Base-by-base conservation (phyloP, 1,140 invertebrate genomes). In the Drosophila nannoptera region DNA sequence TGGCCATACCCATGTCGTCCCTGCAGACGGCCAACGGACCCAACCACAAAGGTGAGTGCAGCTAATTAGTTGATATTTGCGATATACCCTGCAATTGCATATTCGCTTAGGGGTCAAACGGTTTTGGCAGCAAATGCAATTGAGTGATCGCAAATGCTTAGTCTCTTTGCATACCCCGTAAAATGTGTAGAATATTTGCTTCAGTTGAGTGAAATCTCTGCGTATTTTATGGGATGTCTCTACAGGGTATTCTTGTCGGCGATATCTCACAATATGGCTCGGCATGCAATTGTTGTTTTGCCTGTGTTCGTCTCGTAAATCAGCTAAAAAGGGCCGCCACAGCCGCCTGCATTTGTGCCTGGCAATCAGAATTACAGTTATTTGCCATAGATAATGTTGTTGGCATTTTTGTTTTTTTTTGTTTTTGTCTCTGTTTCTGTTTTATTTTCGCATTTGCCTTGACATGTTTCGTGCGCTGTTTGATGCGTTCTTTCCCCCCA, bases 21-120 rank as follows among this genome's bases (percentile, higher is more conserved):
- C 73, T 88, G 59, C 83, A 87, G 48, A 84, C 83, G 89, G 91
- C 69, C 61, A 84, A 86, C 40, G 81, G 81, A 63, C 81, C 81
- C 46, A 67, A 66, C 40, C 68, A 31, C 58, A 84, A 84, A 80
- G 81, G 77, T 86, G 52, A 76, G 81, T 55, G 38, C 7, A 35
- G 35, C 50, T 49, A 68, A 68, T 68, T 68, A 49, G 32, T 42
- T 62, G 2, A 78, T 9, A 29, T 31, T 46, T 42, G 40, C 9
- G n/a, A 42, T 42, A 4, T 12, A 43, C 22, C 22, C 22, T 22
- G 22, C 22, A 22, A 22, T 22, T 22, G 22, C 22, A 22, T 22
- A 22, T 22, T 22, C 3, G 22, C 22, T 22, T 22, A 22, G 22
- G 22, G 22, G 22, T 22, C 22, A 22, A 22, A 22, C 22, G 22